Evolutionary conservation across 2,113 vertebrate species (phyloP), one percentile per base, ranked within the genome.

Genomic region (Capra hircus): DNA sequence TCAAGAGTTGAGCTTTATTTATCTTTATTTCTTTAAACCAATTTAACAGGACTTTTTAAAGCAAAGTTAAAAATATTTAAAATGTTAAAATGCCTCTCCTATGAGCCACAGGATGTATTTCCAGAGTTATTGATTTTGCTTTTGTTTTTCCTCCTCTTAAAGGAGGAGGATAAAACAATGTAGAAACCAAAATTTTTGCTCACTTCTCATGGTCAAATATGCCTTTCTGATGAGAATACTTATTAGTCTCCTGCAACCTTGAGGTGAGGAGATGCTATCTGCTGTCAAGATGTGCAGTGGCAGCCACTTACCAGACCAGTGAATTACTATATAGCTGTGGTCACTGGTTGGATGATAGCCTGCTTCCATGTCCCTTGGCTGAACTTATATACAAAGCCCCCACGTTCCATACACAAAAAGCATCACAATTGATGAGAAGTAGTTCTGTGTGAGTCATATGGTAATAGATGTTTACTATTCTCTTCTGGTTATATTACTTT

Each of bases 261-360:
- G 3, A 48, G 3, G 59, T 67, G 67, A 82, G n/a, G 16, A 81
- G 7, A 86, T 28, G 14, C 2, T 3, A 28, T 64, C 74, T 74
- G 82, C 45, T 64, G 36, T 80, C 50, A 83, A 43, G 10, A 1
- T 21, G 30, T 17, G 7, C 5, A 36, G 11, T 57, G 5, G 40
- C 1, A 7, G 7, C 53, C 45, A 48, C 2, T 77, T 55, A 43
- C 1, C 28, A 33, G 12, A 27, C 7, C 16, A 10, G 1, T 0
- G 40, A 21, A 48, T 67, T 64, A 23, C 21, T 64, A 25, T 10
- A 45, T n/a, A 83, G 9, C 14, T 83, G 7, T 4, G 48, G 16
- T 53, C 14, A 2, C 6, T 28, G 30, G 13, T 33, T 23, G 45
- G 50, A 45, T 88, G 16, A 55, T 28, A 90, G 10, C 10, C n/a